Percentiles rank a stretch among this genome's conserved stretches.
Conservation (phyloP, 2,113 vertebrate genomes). For the Spea multiplicata region DNA sequence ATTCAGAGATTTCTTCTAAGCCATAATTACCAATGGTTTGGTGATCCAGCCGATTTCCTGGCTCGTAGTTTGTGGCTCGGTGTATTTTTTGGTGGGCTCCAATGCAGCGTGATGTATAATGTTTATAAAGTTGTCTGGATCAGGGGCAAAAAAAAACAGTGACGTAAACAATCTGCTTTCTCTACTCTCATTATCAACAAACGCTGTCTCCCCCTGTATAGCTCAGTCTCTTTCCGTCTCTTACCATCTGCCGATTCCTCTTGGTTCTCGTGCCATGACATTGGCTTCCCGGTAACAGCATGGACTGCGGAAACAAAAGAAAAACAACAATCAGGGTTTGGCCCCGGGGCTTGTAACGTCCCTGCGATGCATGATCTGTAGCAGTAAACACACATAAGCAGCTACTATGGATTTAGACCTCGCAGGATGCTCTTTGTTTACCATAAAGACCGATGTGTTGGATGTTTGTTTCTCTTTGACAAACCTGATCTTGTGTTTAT, state of each 20-base stretch:
- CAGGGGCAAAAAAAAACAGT: constrained; percentile 7
- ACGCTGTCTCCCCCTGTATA: not conserved
- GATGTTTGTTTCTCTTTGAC: too few relatives aligned
- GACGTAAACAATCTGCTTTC: not conserved
- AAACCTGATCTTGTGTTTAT: too few relatives aligned
- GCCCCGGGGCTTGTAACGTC: not conserved
- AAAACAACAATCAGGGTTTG: not conserved
- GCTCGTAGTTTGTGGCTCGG: constrained; percentile 76
- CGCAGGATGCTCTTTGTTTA: not conserved
- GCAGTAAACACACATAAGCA: too few relatives aligned
- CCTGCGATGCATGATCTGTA: too few relatives aligned
- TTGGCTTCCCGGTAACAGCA: constrained; percentile 74
- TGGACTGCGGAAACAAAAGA: constrained; percentile 65
- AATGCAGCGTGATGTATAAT: constrained; percentile 66
- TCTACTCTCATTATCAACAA: not conserved
- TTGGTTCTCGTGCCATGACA: constrained; percentile 67
- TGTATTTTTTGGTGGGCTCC: constrained; percentile 79
- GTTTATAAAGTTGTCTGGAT: constrained; percentile 71
- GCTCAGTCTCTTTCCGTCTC: constrained; percentile 31
- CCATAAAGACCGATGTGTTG: not conserved
- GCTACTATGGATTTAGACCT: not conserved
- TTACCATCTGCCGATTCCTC: constrained; percentile 71
- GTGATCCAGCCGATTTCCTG: constrained; percentile 88
- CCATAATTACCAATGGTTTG: constrained; percentile 70
- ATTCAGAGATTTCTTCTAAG: too few relatives aligned